Evolutionary conservation across 2,113 vertebrate species (phyloP).

Genomic region (Prunella fulvescens): DNA sequence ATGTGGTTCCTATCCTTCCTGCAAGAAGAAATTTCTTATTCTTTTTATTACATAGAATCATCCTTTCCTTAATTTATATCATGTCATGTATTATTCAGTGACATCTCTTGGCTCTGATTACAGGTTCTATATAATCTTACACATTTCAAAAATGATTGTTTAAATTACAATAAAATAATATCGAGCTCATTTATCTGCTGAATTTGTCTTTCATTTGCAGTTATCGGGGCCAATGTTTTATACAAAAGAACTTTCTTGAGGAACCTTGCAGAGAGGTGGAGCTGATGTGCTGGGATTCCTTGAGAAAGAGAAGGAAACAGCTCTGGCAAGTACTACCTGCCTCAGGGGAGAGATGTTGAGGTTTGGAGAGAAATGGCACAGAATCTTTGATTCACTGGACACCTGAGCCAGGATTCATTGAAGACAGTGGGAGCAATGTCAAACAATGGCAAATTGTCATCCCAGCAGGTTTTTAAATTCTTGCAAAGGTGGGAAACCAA

Average conservation of each 20-base stretch:
- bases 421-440: background rate
- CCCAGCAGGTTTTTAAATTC: background rate
- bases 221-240: constrained; percentile 10
- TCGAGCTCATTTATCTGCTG: constrained; percentile 56
- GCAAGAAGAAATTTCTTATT: constrained; percentile 63
- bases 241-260: constrained; percentile 45
- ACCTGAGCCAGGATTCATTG: background rate
- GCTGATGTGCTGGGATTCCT: constrained; percentile 18
- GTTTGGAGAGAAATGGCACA: background rate
- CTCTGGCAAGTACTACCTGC: background rate
- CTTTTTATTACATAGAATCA: constrained; percentile 67
- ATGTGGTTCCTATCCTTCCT: constrained; percentile 46
- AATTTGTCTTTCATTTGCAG: constrained; percentile 61
- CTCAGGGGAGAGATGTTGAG: background rate
- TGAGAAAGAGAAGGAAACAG: constrained; percentile 1
- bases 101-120: constrained; percentile 64
- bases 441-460: background rate
- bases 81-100: constrained; percentile 67
- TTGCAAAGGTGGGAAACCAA: background rate
- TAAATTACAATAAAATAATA: constrained; percentile 72
- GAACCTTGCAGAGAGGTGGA: constrained; percentile 13
- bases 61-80: constrained; percentile 69
- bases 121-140: constrained; percentile 67
- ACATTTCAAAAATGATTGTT: constrained; percentile 62
- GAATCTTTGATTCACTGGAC: background rate